Evolutionary conservation across 2,888 invertebrate species (phyloP).

Genomic region (Auanema sp.): DNA sequence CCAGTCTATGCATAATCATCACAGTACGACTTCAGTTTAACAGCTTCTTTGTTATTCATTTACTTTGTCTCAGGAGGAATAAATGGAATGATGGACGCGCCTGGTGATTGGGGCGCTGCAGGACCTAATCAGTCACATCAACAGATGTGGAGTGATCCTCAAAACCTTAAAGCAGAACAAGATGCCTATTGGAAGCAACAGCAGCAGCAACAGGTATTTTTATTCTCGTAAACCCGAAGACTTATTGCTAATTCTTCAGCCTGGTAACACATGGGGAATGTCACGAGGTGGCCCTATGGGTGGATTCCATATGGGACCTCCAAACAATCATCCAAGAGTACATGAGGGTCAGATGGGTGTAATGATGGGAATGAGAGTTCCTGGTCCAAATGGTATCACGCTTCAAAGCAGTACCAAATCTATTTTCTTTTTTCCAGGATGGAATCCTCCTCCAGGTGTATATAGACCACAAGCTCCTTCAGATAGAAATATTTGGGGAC

Average conservation of each 20-base stretch:
- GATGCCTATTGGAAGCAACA: constrained; percentile 45
- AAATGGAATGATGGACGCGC: constrained; percentile 40
- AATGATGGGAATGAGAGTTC: not conserved
- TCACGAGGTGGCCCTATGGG: not conserved
- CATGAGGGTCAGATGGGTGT: constrained; percentile 17
- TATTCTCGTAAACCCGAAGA: not conserved
- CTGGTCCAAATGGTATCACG: not conserved
- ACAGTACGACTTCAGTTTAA: constrained; percentile 7
- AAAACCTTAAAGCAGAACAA: constrained; percentile 36
- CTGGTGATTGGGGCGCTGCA: constrained; percentile 29
- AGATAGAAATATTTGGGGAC: constrained; percentile 23
- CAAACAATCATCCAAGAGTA: constrained; percentile 11
- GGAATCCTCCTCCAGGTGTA: constrained; percentile 4
- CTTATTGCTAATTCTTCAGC: not conserved
- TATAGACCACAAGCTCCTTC: constrained; percentile 6
- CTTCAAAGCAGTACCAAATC: not conserved
- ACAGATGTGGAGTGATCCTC: constrained; percentile 43
- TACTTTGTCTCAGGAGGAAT: constrained; percentile 19
- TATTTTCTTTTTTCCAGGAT: not conserved
- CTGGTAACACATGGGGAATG: not conserved
- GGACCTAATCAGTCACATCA: constrained; percentile 23
- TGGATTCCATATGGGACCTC: constrained; percentile 15
- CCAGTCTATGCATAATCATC: constrained; percentile 23
- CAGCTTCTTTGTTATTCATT: not conserved
- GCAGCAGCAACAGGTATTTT: constrained; percentile 23